phyloP scores from a whole-genome alignment of 2,888 invertebrate species.

The Cerastoderma edule region DNA sequence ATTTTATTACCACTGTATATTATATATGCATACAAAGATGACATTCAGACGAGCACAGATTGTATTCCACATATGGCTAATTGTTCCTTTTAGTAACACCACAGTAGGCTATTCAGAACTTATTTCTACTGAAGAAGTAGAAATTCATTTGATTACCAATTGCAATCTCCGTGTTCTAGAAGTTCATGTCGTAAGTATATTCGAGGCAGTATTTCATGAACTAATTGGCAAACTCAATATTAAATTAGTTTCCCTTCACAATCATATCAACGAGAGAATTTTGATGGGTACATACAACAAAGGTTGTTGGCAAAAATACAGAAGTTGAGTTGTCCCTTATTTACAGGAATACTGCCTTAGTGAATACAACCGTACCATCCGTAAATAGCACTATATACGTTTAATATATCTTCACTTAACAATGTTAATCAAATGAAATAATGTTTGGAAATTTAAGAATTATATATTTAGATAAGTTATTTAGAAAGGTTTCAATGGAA shows the following conservation, averaged over 20 bases:
- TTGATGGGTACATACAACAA: no score
- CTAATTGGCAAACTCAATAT: neutral
- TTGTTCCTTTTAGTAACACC: neutral
- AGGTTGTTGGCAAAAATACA: no score
- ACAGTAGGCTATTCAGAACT: neutral
- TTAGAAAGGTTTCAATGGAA: no score
- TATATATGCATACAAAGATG: conserved; percentile 38
- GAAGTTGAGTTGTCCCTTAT: no score
- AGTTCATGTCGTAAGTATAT: neutral
- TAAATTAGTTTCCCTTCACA: neutral
- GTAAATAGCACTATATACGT: conserved; percentile 6
- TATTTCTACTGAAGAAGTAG: neutral
- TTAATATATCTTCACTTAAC: neutral
- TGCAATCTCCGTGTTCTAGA: neutral
- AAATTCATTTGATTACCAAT: neutral
- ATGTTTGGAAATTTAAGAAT: no score
- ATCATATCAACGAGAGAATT: no score
- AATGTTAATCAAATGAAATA: no score
- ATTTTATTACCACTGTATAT: conserved; percentile 54
- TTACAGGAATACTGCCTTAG: neutral
- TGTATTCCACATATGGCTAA: conserved; percentile 7
- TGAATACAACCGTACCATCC: conserved; percentile 9
- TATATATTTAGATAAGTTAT: no score
- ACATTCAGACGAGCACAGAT: neutral
- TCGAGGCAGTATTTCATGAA: neutral